phyloP scores from a whole-genome alignment of 2,888 invertebrate species.

The Stenotaenia linearis region DNA sequence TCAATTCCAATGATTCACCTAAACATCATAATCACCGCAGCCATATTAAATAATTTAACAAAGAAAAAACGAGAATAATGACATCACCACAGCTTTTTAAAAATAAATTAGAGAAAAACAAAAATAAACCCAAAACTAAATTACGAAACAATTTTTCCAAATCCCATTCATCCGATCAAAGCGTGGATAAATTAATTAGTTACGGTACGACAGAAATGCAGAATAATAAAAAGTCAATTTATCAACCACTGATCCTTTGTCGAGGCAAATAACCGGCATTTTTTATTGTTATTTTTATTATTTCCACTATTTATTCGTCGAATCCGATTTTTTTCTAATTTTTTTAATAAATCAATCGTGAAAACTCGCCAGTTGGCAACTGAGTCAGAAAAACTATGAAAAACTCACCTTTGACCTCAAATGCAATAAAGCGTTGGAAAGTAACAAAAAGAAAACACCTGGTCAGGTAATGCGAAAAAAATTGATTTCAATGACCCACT shows the following conservation, averaged over 20 bases:
- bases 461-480: slow-evolving; percentile 3
- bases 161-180: not conserved
- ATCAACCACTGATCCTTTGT: not conserved
- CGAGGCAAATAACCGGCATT: not conserved
- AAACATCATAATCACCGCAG: slow-evolving; percentile 7
- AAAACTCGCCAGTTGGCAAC: not conserved
- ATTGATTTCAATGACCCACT: not conserved
- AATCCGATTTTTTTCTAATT: not conserved
- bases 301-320: not conserved
- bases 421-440: not conserved
- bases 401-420: not conserved
- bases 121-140: not conserved
- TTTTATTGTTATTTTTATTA: not conserved
- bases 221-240: slow-evolving; percentile 4
- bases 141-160: not conserved
- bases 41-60: not conserved
- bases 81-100: not conserved
- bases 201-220: not conserved
- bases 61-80: not conserved
- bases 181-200: not conserved
- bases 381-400: not conserved
- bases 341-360: not conserved
- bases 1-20: not conserved
- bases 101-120: not conserved
- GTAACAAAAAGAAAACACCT: slow-evolving; percentile 19